Conservation (phyloP, 2,113 vertebrate genomes). For the Parotia lawesii region DNA sequence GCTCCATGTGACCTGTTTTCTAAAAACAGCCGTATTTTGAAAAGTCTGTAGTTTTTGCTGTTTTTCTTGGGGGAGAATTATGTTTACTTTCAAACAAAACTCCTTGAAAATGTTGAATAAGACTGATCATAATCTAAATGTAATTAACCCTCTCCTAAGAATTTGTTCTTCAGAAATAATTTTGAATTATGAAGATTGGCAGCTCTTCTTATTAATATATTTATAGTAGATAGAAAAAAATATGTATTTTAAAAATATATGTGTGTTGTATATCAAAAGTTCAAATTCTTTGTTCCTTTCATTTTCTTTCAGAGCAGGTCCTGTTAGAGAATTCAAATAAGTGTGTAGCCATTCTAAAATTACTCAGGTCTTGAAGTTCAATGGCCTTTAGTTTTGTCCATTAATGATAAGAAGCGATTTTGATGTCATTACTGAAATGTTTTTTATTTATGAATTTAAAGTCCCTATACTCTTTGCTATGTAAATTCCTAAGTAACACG, state of each 20-base stretch:
- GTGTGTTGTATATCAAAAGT: not conserved
- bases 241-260: not conserved
- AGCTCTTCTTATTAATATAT: not conserved
- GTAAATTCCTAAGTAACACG: not conserved
- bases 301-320: not conserved
- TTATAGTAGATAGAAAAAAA: not conserved
- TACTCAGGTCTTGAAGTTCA: not conserved
- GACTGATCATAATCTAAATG: not conserved
- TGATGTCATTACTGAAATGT: not conserved
- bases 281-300: not conserved
- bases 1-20: not conserved
- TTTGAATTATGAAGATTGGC: not conserved
- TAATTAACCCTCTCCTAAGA: not conserved
- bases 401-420: not conserved
- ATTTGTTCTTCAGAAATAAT: not conserved
- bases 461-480: not conserved
- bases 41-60: not conserved
- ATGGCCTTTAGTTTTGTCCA: not conserved
- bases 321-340: not conserved
- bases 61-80: not conserved
- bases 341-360: not conserved
- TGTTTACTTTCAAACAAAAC: not conserved
- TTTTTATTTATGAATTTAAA: not conserved
- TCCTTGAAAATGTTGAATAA: not conserved
- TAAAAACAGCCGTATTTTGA: not conserved